phyloP scores from a whole-genome alignment of 2,888 invertebrate genomes.

The Leucozona laternaria region DNA sequence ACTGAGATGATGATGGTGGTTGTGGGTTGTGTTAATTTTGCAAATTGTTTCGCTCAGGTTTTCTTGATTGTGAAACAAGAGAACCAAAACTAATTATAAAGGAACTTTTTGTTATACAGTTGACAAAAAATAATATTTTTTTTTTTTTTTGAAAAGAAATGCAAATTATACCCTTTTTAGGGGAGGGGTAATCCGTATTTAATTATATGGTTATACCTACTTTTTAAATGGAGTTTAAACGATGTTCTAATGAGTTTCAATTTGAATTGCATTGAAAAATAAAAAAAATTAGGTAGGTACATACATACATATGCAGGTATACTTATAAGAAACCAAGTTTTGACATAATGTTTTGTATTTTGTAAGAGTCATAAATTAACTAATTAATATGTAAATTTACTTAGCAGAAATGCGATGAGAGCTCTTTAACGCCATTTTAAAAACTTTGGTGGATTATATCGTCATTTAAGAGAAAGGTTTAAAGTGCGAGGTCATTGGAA shows the following conservation, averaged over 20 bases:
- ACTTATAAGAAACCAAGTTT: too few relatives aligned
- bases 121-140: constrained; percentile 23
- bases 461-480: too few relatives aligned
- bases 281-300: too few relatives aligned
- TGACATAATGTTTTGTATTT: too few relatives aligned
- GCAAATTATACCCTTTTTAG: constrained; percentile 1
- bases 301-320: too few relatives aligned
- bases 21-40: constrained; percentile 59
- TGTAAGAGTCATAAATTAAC: too few relatives aligned
- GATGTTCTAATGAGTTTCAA: constrained; percentile 9
- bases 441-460: too few relatives aligned
- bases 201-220: constrained; percentile 2
- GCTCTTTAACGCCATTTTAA: too few relatives aligned
- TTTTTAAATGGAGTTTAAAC: constrained; percentile 7
- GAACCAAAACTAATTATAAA: constrained; percentile 62
- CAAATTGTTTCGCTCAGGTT: constrained; percentile 56
- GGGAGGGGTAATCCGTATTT: constrained; percentile 4
- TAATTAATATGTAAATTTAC: too few relatives aligned
- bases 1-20: constrained; percentile 35
- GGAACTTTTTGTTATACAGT: constrained; percentile 43
- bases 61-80: constrained; percentile 16
- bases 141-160: constrained; percentile 2
- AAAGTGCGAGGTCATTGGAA: too few relatives aligned
- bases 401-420: too few relatives aligned
- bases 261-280: not conserved